Percentiles rank a stretch among this genome's conserved stretches.
These are phyloP conservation scores for Napeogenes inachia DNA, from an alignment of 2,888 invertebrate genomes.

Conservation along the genomic window DNA sequence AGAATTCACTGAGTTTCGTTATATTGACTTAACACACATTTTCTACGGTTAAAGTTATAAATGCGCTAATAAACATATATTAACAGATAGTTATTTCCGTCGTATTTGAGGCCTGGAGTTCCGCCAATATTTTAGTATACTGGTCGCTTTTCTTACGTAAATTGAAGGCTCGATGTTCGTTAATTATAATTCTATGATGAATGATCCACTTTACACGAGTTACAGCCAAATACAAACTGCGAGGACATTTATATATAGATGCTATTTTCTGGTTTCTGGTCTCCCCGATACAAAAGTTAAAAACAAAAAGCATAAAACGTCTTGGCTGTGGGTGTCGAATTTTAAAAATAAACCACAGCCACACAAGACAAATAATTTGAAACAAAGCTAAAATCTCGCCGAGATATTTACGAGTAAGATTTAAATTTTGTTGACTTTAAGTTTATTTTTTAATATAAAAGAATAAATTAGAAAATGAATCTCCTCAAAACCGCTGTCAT, in stretches of 20 bases:
- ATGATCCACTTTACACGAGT: constrained; percentile 7
- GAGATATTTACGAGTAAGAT: neutral
- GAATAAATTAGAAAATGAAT: neutral
- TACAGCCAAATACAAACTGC: neutral
- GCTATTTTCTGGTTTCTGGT: neutral
- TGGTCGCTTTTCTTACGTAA: constrained; percentile 10
- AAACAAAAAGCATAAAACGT: neutral
- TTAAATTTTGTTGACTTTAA: neutral
- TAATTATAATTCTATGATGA: constrained; percentile 19
- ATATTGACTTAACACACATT: neutral
- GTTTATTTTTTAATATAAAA: neutral
- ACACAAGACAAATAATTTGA: neutral
- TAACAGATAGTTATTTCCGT: neutral
- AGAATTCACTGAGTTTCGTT: too few relatives aligned
- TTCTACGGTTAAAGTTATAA: neutral
- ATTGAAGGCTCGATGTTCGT: constrained; percentile 9
- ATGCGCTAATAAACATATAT: constrained; percentile 1
- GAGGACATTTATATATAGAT: neutral
- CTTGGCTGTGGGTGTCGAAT: neutral
- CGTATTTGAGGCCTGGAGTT: constrained; percentile 1
- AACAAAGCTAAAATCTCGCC: neutral
- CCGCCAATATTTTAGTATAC: neutral
- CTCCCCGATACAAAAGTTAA: neutral
- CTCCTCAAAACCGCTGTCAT: neutral
- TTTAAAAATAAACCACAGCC: neutral